A percentile compares a stretch with the other conserved stretches of the same genome.
Evolutionary conservation across 2,888 invertebrate genomes (phyloP).

Genomic region (Dorcus hopei): DNA sequence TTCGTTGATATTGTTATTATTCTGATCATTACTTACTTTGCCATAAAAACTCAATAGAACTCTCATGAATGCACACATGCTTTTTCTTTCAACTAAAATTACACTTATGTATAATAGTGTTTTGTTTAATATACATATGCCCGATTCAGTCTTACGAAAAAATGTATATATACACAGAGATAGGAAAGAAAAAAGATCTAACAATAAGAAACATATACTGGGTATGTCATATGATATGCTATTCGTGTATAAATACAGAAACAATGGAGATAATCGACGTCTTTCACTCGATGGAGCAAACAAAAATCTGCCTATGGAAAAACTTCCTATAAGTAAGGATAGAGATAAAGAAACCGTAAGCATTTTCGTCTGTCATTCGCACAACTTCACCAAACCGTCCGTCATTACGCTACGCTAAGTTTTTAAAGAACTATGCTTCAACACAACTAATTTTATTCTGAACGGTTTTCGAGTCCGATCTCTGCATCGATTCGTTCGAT

Average conservation of each 20-base stretch:
- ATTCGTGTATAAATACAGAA: background rate
- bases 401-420: slow-evolving; percentile 1
- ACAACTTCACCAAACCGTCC: background rate
- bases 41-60: too few species aligned
- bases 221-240: slow-evolving; percentile 12
- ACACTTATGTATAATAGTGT: background rate
- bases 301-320: background rate
- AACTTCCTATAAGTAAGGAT: background rate
- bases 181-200: background rate
- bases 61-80: background rate
- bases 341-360: background rate
- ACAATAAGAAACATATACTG: slow-evolving; percentile 2
- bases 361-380: background rate
- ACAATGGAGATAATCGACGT: background rate
- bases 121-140: slow-evolving; percentile 10
- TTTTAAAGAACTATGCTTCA: slow-evolving; percentile 6
- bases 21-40: too few species aligned
- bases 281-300: background rate
- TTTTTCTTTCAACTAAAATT: background rate
- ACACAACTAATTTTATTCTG: slow-evolving; percentile 7
- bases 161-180: slow-evolving; percentile 10
- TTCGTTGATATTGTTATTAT: too few species aligned
- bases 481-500: background rate
- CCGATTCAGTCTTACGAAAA: slow-evolving; percentile 17
- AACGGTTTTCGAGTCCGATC: background rate